Evolutionary conservation across 2,113 vertebrate species (phyloP).

Genomic region (Cyanoramphus novaezelandiae): DNA sequence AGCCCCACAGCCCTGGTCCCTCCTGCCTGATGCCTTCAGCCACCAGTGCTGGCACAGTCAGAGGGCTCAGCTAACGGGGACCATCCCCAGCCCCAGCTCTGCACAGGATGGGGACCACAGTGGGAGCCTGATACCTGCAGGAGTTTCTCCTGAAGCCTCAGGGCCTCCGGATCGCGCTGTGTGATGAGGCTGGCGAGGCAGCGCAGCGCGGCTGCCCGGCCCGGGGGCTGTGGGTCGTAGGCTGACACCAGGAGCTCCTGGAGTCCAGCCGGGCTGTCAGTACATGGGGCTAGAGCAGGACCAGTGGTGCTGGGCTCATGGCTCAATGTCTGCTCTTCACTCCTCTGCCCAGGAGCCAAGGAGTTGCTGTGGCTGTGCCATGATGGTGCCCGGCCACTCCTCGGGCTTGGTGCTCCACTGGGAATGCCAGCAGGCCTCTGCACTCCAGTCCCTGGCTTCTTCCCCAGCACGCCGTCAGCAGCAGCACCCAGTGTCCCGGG

Average conservation of each 20-base stretch:
- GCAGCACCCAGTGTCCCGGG: background rate
- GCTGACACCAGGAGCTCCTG: constrained; percentile 80
- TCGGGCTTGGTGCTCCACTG: accelerated
- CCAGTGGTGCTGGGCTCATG: accelerated
- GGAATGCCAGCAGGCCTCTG: background rate
- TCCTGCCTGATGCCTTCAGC: background rate
- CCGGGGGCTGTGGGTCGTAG: constrained; percentile 84
- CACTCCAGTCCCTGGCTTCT: background rate
- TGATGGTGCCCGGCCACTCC: accelerated
- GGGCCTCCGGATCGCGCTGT: constrained; percentile 58
- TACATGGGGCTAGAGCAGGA: background rate
- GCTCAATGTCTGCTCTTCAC: background rate
- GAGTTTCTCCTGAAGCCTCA: constrained; percentile 80
- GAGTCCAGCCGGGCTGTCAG: background rate
- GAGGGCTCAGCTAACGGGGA: accelerated
- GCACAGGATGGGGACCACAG: accelerated
- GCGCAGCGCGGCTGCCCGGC: constrained; percentile 82
- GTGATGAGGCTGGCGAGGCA: constrained; percentile 75
- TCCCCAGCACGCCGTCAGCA: background rate
- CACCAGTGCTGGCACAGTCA: accelerated
- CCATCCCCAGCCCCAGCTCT: accelerated
- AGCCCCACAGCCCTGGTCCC: background rate
- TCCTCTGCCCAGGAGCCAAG: background rate
- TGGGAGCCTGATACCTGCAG: constrained; percentile 74
- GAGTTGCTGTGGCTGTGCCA: background rate